Conservation (phyloP, 37 sponge, comb jelly and placozoan genomes). For the Geodia barretti region DNA sequence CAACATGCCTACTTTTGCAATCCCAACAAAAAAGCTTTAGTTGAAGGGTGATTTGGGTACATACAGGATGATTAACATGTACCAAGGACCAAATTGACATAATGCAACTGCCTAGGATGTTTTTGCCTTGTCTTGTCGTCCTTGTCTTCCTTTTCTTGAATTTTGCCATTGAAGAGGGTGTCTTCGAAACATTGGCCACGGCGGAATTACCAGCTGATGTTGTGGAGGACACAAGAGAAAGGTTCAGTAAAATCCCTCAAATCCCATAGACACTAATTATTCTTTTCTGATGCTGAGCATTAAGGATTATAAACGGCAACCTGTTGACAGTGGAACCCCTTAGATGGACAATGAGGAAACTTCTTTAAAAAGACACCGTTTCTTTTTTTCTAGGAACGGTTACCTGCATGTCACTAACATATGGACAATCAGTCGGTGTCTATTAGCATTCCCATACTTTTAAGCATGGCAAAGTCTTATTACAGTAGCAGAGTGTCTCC, state of each 20-base stretch:
- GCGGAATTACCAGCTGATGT: slow-evolving; percentile 79
- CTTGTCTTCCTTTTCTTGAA: too few relatives aligned
- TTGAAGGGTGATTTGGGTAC: too few relatives aligned
- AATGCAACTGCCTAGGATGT: not conserved
- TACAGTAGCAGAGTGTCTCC: not conserved
- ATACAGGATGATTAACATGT: not conserved
- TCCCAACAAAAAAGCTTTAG: too few relatives aligned
- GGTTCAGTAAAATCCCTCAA: too few relatives aligned
- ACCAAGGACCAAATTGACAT: not conserved
- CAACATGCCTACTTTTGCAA: not conserved
- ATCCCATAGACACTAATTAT: too few relatives aligned
- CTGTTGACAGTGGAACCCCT: not conserved
- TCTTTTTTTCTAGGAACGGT: not conserved
- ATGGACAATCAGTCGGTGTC: not conserved
- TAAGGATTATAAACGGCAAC: not conserved
- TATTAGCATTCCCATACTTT: slow-evolving; percentile 5
- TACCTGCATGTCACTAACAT: not conserved
- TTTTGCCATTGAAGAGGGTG: slow-evolving; percentile 78
- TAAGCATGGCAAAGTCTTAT: not conserved
- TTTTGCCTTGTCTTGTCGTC: slow-evolving; percentile 33
- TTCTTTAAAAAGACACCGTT: too few relatives aligned
- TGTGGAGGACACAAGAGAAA: not conserved
- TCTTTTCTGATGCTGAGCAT: too few relatives aligned
- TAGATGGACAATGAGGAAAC: not conserved
- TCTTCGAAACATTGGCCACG: slow-evolving; percentile 81